A percentile compares a stretch with the other conserved stretches of the same genome.
phyloP scores from a whole-genome alignment of 2,797 vertebrate genomes.

The Hippoglossus hippoglossus region DNA sequence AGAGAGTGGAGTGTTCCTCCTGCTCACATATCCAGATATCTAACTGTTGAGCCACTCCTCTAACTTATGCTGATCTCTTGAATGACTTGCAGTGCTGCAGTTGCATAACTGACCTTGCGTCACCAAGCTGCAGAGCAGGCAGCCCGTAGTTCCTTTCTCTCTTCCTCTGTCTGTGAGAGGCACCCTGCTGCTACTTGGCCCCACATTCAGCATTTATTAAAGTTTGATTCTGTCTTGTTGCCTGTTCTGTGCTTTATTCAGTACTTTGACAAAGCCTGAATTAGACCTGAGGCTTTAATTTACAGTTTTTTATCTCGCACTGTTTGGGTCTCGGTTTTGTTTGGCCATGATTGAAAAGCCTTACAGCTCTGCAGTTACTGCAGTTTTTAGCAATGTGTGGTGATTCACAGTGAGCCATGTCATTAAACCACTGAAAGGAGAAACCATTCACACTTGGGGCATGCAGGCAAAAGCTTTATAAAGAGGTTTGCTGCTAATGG shows the following conservation, averaged over 20 bases:
- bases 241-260: slow-evolving; percentile 5
- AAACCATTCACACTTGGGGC: background rate
- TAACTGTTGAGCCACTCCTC: slow-evolving; percentile 40
- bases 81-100: slow-evolving; percentile 83
- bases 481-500: background rate
- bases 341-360: slow-evolving; percentile 14
- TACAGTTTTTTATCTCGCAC: slow-evolving; percentile 6
- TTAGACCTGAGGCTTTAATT: slow-evolving; percentile 27
- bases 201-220: slow-evolving; percentile 47
- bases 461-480: background rate
- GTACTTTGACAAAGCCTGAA: slow-evolving; percentile 30
- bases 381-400: slow-evolving; percentile 22
- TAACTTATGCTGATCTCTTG: slow-evolving; percentile 80
- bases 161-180: slow-evolving; percentile 24
- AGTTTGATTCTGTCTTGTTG: slow-evolving; percentile 34
- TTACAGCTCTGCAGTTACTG: slow-evolving; percentile 22
- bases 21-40: slow-evolving; percentile 43
- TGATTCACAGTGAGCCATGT: background rate
- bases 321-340: slow-evolving; percentile 3
- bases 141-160: slow-evolving; percentile 43
- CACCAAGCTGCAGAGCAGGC: slow-evolving; percentile 70
- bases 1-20: slow-evolving; percentile 7
- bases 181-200: slow-evolving; percentile 23
- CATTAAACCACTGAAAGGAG: background rate
- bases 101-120: slow-evolving; percentile 88